These are phyloP conservation scores for Nephila pilipes DNA, from an alignment of 1,140 invertebrate genomes.

Conservation along the genomic window DNA sequence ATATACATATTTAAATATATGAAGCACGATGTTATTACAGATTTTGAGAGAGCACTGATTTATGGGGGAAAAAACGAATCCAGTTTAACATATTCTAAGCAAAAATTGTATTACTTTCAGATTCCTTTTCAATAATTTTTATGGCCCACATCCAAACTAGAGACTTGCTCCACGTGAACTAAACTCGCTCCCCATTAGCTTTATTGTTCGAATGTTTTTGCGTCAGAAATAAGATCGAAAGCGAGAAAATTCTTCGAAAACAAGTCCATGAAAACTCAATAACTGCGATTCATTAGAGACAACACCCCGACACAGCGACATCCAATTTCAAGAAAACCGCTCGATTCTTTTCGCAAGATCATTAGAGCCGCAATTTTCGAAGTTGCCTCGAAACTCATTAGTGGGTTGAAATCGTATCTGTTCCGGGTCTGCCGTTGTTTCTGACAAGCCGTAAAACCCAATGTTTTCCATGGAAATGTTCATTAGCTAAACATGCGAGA, in stretches of 20 bases:
- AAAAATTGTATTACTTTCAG: no score
- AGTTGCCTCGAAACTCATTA: neutral
- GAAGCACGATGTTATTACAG: no score
- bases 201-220: no score
- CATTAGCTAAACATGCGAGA: neutral
- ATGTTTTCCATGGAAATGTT: neutral
- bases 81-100: no score
- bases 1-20: no score
- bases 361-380: neutral
- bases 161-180: no score
- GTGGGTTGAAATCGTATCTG: neutral
- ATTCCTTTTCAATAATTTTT: no score
- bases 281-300: neutral
- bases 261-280: neutral
- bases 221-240: no score
- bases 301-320: neutral
- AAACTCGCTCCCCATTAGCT: no score
- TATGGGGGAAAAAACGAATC: no score
- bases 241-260: neutral
- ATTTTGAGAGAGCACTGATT: no score
- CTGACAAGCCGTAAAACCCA: neutral
- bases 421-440: neutral
- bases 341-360: neutral
- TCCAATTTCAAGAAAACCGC: neutral
- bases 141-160: no score